A percentile compares a stretch with the other conserved stretches of the same genome.
Evolutionary conservation across 2,113 vertebrate species (phyloP).

Genomic region (Semicossyphus pulcher): DNA sequence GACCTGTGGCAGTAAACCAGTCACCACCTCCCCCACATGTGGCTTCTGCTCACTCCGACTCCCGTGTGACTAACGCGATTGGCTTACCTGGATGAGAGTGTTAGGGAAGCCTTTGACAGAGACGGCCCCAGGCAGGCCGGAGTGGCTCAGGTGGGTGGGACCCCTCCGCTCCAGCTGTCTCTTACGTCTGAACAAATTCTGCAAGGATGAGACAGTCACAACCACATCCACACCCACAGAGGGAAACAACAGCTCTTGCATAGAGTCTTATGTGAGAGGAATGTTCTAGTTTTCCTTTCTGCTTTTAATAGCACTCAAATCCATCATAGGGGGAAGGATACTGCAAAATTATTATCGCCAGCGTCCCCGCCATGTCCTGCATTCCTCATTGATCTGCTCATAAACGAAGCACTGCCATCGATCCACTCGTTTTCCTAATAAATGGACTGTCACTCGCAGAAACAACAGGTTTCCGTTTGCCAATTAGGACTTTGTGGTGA

Average conservation of each 20-base stretch:
- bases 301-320: slow-evolving; percentile 11
- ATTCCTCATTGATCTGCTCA: slow-evolving; percentile 47
- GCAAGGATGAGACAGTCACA: slow-evolving; percentile 52
- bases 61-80: slow-evolving; percentile 46
- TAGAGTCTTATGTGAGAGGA: slow-evolving; percentile 5
- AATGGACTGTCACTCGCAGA: slow-evolving; percentile 56
- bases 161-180: slow-evolving; percentile 70
- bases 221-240: slow-evolving; percentile 59
- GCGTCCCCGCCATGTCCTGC: slow-evolving; percentile 22
- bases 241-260: slow-evolving; percentile 38
- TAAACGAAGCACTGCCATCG: slow-evolving; percentile 47
- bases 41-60: slow-evolving; percentile 42
- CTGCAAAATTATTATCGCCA: slow-evolving; percentile 23
- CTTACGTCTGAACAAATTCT: slow-evolving; percentile 71
- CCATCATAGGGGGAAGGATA: slow-evolving; percentile 4
- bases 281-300: not conserved
- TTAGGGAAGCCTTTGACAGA: slow-evolving; percentile 81
- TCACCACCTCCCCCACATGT: slow-evolving; percentile 14
- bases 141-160: slow-evolving; percentile 69
- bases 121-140: slow-evolving; percentile 73
- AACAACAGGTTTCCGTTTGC: slow-evolving; percentile 50
- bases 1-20: slow-evolving; percentile 15
- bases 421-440: slow-evolving; percentile 45
- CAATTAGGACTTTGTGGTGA: slow-evolving; percentile 43
- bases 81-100: slow-evolving; percentile 79